These are phyloP conservation scores for Lucinisca nassula DNA, from an alignment of 2,888 invertebrate species.

Conservation along the genomic window DNA sequence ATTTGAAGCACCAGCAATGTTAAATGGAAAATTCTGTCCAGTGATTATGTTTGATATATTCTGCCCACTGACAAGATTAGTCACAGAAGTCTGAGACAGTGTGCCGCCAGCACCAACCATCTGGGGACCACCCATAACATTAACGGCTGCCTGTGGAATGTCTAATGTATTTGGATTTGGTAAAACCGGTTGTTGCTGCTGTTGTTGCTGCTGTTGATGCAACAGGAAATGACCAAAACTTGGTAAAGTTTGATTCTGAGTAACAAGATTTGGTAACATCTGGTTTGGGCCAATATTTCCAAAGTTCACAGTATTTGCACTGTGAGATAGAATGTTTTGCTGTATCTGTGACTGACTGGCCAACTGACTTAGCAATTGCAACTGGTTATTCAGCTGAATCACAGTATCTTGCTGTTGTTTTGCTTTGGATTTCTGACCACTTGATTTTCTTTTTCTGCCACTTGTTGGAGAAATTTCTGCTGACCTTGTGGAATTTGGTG, in stretches of 20 bases:
- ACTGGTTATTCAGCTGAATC: slow-evolving; percentile 57
- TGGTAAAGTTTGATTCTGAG: slow-evolving; percentile 72
- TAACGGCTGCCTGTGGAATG: slow-evolving; percentile 38
- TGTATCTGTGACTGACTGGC: slow-evolving; percentile 47
- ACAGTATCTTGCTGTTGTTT: slow-evolving; percentile 16
- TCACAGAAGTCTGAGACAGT: slow-evolving; percentile 23
- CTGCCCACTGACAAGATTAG: slow-evolving; percentile 45
- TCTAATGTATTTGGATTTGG: slow-evolving; percentile 41
- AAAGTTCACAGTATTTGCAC: not conserved
- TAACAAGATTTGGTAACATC: slow-evolving; percentile 30
- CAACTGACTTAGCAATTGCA: slow-evolving; percentile 64
- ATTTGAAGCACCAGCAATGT: slow-evolving; percentile 49
- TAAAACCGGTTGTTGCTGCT: slow-evolving; percentile 68
- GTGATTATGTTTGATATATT: slow-evolving; percentile 1
- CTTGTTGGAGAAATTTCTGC: not conserved
- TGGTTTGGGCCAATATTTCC: not conserved
- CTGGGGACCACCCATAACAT: not conserved
- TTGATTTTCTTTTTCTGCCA: not conserved
- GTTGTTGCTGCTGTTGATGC: slow-evolving; percentile 76
- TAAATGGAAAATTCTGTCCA: slow-evolving; percentile 32
- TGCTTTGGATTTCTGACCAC: slow-evolving; percentile 1
- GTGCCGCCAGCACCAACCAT: not conserved
- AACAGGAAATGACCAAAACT: slow-evolving; percentile 81
- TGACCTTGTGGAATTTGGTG: not conserved
- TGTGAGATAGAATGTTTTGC: not conserved